Percentiles rank a stretch among this genome's conserved stretches.
These are phyloP conservation scores for Ginglymostoma cirratum DNA, from an alignment of 2,113 vertebrate genomes.

Conservation along the genomic window DNA sequence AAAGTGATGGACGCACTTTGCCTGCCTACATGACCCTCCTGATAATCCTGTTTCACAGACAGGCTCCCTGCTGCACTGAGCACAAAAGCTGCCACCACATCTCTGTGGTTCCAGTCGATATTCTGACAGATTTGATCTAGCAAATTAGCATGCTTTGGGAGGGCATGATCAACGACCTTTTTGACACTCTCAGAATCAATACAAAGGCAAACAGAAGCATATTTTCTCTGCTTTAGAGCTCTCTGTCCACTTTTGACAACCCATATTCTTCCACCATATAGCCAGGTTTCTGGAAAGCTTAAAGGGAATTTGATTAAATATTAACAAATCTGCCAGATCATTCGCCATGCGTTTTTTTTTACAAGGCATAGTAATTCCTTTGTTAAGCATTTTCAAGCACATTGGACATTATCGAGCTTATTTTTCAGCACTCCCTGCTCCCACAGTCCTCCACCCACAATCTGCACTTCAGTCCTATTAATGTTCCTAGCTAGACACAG, in stretches of 20 bases:
- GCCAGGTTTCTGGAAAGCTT: conserved; percentile 15
- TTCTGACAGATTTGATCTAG: conserved; percentile 96
- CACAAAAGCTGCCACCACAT: conserved; percentile 88
- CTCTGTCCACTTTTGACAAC: conserved; percentile 66
- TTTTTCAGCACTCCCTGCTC: neutral
- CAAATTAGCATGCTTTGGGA: conserved; percentile 98
- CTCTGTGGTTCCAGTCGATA: conserved; percentile 92
- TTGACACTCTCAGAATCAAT: conserved; percentile 92
- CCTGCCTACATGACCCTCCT: conserved; percentile 89
- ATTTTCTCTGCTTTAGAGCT: conserved; percentile 46
- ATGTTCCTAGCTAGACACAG: neutral
- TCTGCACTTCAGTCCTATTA: neutral
- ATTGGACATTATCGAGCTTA: neutral
- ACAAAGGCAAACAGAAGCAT: conserved; percentile 81
- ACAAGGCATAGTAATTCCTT: neutral
- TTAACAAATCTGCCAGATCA: conserved; percentile 21
- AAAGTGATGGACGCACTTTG: conserved; percentile 94
- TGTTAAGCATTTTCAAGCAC: neutral
- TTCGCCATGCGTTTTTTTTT: neutral
- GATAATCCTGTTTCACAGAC: conserved; percentile 99
- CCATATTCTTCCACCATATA: conserved; percentile 50
- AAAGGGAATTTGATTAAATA: conserved; percentile 31
- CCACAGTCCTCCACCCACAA: neutral
- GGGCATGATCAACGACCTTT: conserved; percentile 95
- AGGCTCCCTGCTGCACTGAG: conserved; percentile 83